These are phyloP conservation scores for Fregata magnificens DNA, from an alignment of 2,113 vertebrate species.

Conservation along the genomic window DNA sequence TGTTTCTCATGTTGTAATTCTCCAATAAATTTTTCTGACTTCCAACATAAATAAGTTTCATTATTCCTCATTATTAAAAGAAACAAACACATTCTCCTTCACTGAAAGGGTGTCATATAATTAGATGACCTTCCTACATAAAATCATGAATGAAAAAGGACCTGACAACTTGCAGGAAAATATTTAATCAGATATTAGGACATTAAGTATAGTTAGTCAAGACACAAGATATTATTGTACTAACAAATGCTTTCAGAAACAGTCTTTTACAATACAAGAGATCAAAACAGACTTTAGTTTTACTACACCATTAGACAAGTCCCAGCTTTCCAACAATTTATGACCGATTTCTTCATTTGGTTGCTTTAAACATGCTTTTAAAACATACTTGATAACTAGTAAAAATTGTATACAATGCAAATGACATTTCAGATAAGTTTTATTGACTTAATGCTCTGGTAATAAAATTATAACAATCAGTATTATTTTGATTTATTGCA, in stretches of 20 bases:
- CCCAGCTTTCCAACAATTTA: conserved; percentile 61
- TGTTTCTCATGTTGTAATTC: conserved; percentile 66
- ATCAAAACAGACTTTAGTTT: conserved; percentile 59
- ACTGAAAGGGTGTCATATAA: conserved; percentile 63
- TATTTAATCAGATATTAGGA: conserved; percentile 60
- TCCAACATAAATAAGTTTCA: conserved; percentile 76
- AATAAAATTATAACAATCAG: conserved; percentile 85
- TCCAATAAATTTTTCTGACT: conserved; percentile 72
- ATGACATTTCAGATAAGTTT: conserved; percentile 77
- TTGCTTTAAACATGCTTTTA: conserved; percentile 72
- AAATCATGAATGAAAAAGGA: conserved; percentile 65
- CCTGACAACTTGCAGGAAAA: conserved; percentile 57
- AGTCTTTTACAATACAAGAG: conserved; percentile 28
- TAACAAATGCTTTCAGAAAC: conserved; percentile 48
- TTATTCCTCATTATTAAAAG: conserved; percentile 74
- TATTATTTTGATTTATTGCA: conserved; percentile 75
- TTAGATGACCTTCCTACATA: conserved; percentile 66
- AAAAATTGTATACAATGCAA: conserved; percentile 78
- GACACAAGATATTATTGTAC: conserved; percentile 13
- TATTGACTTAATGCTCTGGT: conserved; percentile 80
- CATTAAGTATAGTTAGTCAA: conserved; percentile 50
- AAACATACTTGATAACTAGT: conserved; percentile 72
- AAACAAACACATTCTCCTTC: conserved; percentile 64
- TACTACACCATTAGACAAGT: conserved; percentile 48
- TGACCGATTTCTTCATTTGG: conserved; percentile 64